Base-by-base conservation (phyloP, 2,797 vertebrate genomes). In the Buceros bicornis region DNA sequence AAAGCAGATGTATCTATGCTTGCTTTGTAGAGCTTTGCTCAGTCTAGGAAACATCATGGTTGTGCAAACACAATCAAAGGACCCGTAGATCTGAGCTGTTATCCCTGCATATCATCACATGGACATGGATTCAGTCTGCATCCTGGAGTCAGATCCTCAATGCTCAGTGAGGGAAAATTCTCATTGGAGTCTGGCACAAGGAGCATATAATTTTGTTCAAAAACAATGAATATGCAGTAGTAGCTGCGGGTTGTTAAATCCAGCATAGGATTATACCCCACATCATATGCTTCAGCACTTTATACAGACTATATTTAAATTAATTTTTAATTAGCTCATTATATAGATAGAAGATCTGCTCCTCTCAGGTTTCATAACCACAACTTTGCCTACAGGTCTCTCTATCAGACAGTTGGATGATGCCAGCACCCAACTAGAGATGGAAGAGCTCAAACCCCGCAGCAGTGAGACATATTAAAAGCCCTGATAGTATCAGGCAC, bases 271-370 rank as follows among this genome's bases (percentile, higher is more conserved):
- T 95, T 95, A 88, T 94, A 89, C 72, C 54, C 82, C 82, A 87
- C 67, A 91, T 90, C 70, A 77, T 90, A 93, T 88, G 82, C 66
- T 94, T 95, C 85, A 97, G 92, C 91, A 90, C 69, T 91, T 95
- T 90, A 90, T 81, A 94, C 67, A 96, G 92, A 89, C 92, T 95
- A 80, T 54, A 74, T 84, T 95, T 95, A 96, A 95, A 96, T 96
- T 96, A 95, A 94, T 96, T 96, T 97, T 97, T 97, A 97, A 97
- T 97, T 95, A 97, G 50, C 78, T 97, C 51, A 91, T 97, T 96
- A 89, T 91, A 95, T 76, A 87, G 93, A 89, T 92, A 94, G 91
- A 80, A 94, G 91, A 95, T 96, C 94, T 93, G 91, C 92, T 96
- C 76, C 56, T 96, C 82, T 94, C 51, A 66, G 54, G 64, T 94